Evolutionary conservation across 2,888 invertebrate genomes (phyloP).

Genomic region (Amphipoea lucens): DNA sequence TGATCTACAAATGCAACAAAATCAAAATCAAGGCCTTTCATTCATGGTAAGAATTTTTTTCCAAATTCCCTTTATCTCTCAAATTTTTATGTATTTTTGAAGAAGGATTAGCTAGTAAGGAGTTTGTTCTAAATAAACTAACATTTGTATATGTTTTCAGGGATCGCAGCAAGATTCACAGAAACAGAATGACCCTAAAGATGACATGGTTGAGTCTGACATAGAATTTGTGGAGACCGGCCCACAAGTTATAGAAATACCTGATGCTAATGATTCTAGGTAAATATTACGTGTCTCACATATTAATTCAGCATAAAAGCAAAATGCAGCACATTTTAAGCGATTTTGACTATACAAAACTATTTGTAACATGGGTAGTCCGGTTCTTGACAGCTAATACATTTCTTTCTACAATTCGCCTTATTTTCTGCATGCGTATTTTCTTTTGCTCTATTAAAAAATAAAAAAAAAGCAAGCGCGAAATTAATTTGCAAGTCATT

Average conservation of each 20-base stretch:
- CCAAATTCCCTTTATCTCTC: not conserved
- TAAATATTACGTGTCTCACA: slow-evolving; percentile 56
- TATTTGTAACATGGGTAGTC: not conserved
- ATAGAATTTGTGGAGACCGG: slow-evolving; percentile 92
- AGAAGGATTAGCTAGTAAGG: slow-evolving; percentile 42
- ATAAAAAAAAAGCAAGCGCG: not conserved
- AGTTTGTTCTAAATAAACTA: not conserved
- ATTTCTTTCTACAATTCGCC: not conserved
- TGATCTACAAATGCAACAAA: slow-evolving; percentile 85
- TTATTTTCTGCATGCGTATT: not conserved
- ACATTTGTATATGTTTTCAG: slow-evolving; percentile 67
- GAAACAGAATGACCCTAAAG: slow-evolving; percentile 80
- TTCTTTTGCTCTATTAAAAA: not conserved
- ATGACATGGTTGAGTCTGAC: slow-evolving; percentile 91
- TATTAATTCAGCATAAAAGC: not conserved
- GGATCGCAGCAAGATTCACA: slow-evolving; percentile 79
- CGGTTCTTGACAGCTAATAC: not conserved
- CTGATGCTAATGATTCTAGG: slow-evolving; percentile 89
- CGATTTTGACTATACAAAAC: not conserved
- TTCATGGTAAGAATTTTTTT: slow-evolving; percentile 79
- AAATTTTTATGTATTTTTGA: not conserved
- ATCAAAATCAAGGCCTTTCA: slow-evolving; percentile 80
- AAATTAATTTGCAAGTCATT: not conserved
- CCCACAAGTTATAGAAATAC: slow-evolving; percentile 92
- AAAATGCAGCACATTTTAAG: not conserved